Conservation (phyloP, 2,888 invertebrate species). For the Saturnia japonica region DNA sequence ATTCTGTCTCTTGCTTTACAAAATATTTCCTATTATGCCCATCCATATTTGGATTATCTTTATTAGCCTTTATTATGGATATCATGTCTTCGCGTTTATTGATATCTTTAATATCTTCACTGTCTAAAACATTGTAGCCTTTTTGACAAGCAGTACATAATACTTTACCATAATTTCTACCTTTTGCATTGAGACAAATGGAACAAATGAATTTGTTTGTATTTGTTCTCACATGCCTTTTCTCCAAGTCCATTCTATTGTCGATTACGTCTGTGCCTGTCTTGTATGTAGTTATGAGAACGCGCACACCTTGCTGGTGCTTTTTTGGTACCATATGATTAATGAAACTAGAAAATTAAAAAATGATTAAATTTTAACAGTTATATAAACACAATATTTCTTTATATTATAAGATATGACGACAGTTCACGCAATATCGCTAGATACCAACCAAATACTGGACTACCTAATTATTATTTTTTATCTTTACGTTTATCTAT, state of each 20-base stretch:
- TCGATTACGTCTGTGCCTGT: conserved; percentile 19
- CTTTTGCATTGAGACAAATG: conserved; percentile 54
- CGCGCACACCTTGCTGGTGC: conserved; percentile 46
- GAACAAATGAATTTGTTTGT: conserved; percentile 57
- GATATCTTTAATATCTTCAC: conserved; percentile 24
- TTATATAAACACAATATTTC: neutral
- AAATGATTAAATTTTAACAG: neutral
- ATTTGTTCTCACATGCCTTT: conserved; percentile 15
- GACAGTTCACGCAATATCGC: too few relatives aligned
- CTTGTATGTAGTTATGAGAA: conserved; percentile 60
- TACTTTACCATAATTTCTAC: conserved; percentile 32
- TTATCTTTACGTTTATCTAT: too few relatives aligned
- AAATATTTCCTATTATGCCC: conserved; percentile 38
- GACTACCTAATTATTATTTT: too few relatives aligned
- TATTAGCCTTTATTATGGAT: conserved; percentile 10
- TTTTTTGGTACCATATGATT: conserved; percentile 55
- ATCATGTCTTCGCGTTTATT: conserved; percentile 26
- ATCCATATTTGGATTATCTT: conserved; percentile 14
- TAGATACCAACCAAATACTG: too few relatives aligned
- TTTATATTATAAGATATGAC: neutral
- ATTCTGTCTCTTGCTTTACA: conserved; percentile 57
- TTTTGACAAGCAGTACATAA: conserved; percentile 52
- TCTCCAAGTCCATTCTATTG: conserved; percentile 17
- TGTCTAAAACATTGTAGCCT: conserved; percentile 16
- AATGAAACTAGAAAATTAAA: conserved; percentile 27